These are phyloP conservation scores for Gallinago media DNA, from an alignment of 2,113 vertebrate species.

Conservation along the genomic window DNA sequence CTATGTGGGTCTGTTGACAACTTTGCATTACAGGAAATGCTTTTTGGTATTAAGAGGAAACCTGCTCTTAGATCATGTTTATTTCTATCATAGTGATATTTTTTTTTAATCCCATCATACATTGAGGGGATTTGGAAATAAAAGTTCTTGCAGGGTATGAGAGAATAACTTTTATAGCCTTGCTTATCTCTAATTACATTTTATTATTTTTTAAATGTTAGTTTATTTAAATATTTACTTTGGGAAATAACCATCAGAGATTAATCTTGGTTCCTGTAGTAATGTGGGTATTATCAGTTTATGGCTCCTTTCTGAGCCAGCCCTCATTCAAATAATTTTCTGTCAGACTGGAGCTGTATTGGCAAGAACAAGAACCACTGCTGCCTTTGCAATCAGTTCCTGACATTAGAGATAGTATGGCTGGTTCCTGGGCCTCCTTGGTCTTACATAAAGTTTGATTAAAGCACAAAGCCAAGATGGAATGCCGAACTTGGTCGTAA, in stretches of 20 bases:
- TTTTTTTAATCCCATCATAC: background rate
- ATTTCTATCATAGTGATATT: background rate
- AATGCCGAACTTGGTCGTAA: background rate
- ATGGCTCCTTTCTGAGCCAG: slow-evolving; percentile 35
- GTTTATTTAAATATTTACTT: slow-evolving; percentile 61
- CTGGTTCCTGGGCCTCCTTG: slow-evolving; percentile 42
- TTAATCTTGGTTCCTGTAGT: slow-evolving; percentile 66
- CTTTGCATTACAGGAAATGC: background rate
- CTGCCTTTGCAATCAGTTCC: slow-evolving; percentile 50
- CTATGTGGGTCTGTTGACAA: background rate
- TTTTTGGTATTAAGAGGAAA: slow-evolving; percentile 17
- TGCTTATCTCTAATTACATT: slow-evolving; percentile 56
- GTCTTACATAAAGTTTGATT: slow-evolving; percentile 49
- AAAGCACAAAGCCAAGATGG: slow-evolving; percentile 4
- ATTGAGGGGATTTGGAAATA: background rate
- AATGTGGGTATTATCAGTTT: slow-evolving; percentile 53
- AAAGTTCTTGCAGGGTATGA: background rate
- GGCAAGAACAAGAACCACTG: slow-evolving; percentile 18
- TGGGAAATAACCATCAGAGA: slow-evolving; percentile 61
- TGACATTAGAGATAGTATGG: background rate
- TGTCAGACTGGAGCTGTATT: background rate
- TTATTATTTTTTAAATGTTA: slow-evolving; percentile 59
- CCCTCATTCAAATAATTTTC: slow-evolving; percentile 23
- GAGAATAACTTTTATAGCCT: slow-evolving; percentile 44
- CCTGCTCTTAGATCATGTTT: background rate